Evolutionary conservation across 1,140 invertebrate genomes (phyloP), one percentile per base, ranked within the genome.

Genomic region (Macrobrachium nipponense): DNA sequence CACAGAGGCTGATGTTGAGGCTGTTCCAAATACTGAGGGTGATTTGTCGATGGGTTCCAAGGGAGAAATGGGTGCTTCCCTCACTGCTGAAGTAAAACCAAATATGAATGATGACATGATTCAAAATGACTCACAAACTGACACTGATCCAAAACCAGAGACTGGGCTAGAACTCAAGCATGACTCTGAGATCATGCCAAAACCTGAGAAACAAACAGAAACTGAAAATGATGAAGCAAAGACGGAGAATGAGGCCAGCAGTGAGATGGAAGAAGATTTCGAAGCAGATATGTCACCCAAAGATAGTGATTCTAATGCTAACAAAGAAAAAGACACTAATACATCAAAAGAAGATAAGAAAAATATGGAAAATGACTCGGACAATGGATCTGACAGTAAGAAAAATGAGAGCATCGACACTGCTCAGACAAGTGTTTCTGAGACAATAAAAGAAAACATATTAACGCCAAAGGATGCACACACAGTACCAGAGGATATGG

Each of bases 111-210:
- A 36, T 2, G 20, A 36, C 6, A 11, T 51, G 17, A n/a, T 36
- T 14, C 27, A 14, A 51, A 66, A 66, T 8, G n/a, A 66, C n/a
- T 66, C 15, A 5, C 8, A n/a, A 66, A 27, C 64, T 20, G 23
- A 66, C 8, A 5, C 64, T 66, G 64, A 17, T 20, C 64, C 8
- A 66, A 51, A 6, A 51, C 2, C 51, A 51, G 51, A 51, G 8
- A 12, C 51, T 12, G 23, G 15, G 23, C n/a, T 10, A 66, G 64
- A 66, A 27, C 23, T 5, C 8, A 10, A 66, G 11, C n/a, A 20
- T 66, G n/a, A 11, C 89, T 70, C 89, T 89, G 17, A 91, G 89
- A 90, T 91, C 0, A 91, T 93, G 81, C 91, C 92, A 0, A 92
- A 91, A 90, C 90, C 92, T 80, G 91, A 93, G 86, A 91, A 70